phyloP scores from a whole-genome alignment of 2,113 vertebrate genomes.

The Junco hyemalis region DNA sequence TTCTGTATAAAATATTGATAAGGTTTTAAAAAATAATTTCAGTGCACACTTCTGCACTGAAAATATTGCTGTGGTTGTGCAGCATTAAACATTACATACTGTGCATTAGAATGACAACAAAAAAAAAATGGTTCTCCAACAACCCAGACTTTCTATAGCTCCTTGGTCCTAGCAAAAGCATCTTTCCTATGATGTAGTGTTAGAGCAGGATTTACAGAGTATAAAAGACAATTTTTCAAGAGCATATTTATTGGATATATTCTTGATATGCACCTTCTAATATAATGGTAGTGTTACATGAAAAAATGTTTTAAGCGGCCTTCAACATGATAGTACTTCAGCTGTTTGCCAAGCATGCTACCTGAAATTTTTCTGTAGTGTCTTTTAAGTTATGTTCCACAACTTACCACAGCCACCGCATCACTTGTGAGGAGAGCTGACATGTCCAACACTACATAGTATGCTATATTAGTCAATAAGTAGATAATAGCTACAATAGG shows the following conservation, averaged over 20 bases:
- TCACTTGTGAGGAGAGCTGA: constrained; percentile 81
- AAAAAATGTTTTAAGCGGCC: not conserved
- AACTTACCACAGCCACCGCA: constrained; percentile 83
- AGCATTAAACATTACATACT: not conserved
- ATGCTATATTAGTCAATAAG: constrained; percentile 84
- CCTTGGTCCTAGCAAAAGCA: not conserved
- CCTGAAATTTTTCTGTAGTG: not conserved
- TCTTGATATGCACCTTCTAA: not conserved
- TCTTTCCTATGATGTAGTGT: not conserved
- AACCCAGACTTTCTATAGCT: not conserved
- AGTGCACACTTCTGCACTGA: not conserved
- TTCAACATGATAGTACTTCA: not conserved
- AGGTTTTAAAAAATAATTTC: not conserved
- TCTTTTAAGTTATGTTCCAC: not conserved
- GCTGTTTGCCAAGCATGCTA: not conserved
- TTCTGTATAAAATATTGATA: not conserved
- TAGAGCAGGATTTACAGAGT: not conserved
- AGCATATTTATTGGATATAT: not conserved
- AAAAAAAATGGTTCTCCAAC: not conserved
- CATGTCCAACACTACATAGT: constrained; percentile 83
- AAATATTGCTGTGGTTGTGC: not conserved
- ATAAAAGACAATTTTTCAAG: not conserved
- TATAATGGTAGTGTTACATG: not conserved
- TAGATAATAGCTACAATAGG: constrained; percentile 83
- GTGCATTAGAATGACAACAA: not conserved